A percentile compares a stretch with the other conserved stretches of the same genome.
These are phyloP conservation scores for Sapayoa aenigma DNA, from an alignment of 2,113 vertebrate species.

Conservation along the genomic window DNA sequence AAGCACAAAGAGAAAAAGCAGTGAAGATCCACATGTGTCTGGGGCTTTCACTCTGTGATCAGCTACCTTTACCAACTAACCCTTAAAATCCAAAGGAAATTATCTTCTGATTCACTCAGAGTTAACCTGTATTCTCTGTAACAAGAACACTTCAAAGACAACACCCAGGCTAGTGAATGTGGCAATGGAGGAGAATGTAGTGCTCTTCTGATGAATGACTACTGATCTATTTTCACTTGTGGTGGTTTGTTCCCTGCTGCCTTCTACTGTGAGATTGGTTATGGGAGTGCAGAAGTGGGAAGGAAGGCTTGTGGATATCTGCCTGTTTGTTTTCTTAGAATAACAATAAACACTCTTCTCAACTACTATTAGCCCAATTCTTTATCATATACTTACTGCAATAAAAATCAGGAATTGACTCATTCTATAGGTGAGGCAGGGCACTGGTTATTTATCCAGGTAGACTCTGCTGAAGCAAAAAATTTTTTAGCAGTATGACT, in stretches of 20 bases:
- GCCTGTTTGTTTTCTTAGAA: not conserved
- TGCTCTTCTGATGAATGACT: not conserved
- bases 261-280: not conserved
- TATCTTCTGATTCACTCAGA: not conserved
- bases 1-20: not conserved
- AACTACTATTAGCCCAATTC: not conserved
- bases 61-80: not conserved
- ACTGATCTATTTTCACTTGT: not conserved
- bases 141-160: not conserved
- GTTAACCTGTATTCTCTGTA: not conserved
- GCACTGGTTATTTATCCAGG: not conserved
- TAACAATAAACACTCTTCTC: not conserved
- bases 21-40: not conserved
- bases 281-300: not conserved
- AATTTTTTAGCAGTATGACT: not conserved
- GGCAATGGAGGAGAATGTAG: not conserved
- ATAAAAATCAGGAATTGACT: not conserved
- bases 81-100: not conserved
- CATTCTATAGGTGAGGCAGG: not conserved
- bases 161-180: not conserved
- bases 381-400: not conserved
- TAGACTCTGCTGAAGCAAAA: slow-evolving; percentile 2
- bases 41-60: not conserved
- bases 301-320: not conserved
- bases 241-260: not conserved